A percentile compares a stretch with the other conserved stretches of the same genome.
Evolutionary conservation across 2,113 vertebrate genomes (phyloP).

Genomic region (Paramormyrops kingsleyae): DNA sequence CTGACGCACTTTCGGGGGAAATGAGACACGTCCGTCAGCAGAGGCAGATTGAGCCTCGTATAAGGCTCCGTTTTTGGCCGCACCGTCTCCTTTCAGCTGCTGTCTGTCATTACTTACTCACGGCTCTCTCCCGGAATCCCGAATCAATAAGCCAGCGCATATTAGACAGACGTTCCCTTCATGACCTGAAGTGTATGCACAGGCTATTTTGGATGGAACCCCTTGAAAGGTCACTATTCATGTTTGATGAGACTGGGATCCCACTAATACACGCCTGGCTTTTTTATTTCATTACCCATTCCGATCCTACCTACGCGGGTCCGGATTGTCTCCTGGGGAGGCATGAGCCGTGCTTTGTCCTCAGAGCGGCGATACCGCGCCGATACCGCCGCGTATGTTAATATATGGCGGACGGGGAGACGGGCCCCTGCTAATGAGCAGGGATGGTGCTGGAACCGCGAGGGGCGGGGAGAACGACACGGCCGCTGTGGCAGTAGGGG

Average conservation of each 20-base stretch:
- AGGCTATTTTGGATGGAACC: constrained; percentile 12
- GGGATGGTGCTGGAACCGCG: neutral
- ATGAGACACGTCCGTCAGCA: neutral
- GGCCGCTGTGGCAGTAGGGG: neutral
- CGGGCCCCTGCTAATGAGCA: neutral
- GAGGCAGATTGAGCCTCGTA: neutral
- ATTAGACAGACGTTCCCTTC: constrained; percentile 29
- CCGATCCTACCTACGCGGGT: neutral
- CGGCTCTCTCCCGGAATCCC: neutral
- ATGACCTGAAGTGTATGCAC: neutral
- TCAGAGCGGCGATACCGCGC: neutral
- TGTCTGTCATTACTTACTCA: constrained; percentile 13
- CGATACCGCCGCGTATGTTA: neutral
- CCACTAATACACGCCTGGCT: neutral
- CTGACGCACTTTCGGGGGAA: neutral
- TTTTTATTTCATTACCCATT: constrained; percentile 3
- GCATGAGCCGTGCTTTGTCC: neutral
- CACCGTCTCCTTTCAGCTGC: constrained; percentile 28
- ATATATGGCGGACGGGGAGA: neutral
- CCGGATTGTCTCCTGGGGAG: neutral
- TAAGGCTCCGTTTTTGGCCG: neutral
- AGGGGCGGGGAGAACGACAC: neutral
- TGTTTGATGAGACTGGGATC: constrained; percentile 33
- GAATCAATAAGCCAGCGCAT: neutral
- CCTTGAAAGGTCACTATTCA: constrained; percentile 37